Evolutionary conservation across 2,888 invertebrate genomes (phyloP).

Genomic region (Nomada goodeniana): DNA sequence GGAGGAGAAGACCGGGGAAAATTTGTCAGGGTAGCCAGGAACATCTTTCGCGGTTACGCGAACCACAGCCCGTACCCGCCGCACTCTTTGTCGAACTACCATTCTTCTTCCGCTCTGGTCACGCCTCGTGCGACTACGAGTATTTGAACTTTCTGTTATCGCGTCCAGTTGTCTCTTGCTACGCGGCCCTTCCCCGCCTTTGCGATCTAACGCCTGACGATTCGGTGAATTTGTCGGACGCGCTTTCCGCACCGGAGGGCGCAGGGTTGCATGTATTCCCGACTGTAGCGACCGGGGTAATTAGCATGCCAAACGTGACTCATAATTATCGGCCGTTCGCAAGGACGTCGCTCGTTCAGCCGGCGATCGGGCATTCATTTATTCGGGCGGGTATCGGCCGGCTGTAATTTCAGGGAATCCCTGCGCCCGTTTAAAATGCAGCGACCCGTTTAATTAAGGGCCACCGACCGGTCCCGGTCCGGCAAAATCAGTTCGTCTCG

Average conservation of each 20-base stretch:
- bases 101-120: neutral
- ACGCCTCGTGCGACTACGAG: conserved; percentile 14
- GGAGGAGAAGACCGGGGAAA: conserved; percentile 35
- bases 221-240: no score
- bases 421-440: conserved; percentile 53
- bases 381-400: conserved; percentile 40
- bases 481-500: conserved; percentile 44
- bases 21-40: conserved; percentile 43
- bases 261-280: neutral
- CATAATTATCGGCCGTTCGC: conserved; percentile 21
- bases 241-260: no score
- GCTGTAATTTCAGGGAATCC: conserved; percentile 40
- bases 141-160: conserved; percentile 67
- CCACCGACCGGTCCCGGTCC: conserved; percentile 20
- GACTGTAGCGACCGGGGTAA: neutral
- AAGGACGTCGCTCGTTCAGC: neutral
- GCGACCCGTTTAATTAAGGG: conserved; percentile 59
- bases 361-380: conserved; percentile 41
- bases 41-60: conserved; percentile 64
- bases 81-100: neutral
- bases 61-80: conserved; percentile 5
- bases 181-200: neutral
- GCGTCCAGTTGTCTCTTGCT: neutral
- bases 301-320: neutral
- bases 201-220: no score